Conservation (phyloP, 2,797 vertebrate genomes). For the Remorina albescens region DNA sequence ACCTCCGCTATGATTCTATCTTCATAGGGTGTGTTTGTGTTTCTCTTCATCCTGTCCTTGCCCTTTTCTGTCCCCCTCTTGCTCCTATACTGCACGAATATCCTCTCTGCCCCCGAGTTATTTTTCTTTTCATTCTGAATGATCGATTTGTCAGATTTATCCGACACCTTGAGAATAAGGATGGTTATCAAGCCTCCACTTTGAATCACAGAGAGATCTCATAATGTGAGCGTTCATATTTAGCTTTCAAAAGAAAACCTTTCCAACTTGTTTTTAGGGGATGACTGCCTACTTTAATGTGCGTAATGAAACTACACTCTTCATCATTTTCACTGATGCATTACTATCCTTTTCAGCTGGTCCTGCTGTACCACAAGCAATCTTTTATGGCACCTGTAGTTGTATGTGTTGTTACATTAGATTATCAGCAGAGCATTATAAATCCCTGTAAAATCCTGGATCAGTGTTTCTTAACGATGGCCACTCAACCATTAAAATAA, state of each 20-base stretch:
- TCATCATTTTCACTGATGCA: background rate
- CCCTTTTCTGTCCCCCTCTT: conserved; percentile 34
- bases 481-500: too few species aligned
- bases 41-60: conserved; percentile 51
- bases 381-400: background rate
- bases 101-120: conserved; percentile 52
- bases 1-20: conserved; percentile 69
- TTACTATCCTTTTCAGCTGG: background rate
- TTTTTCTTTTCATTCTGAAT: conserved; percentile 56
- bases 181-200: conserved; percentile 21
- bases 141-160: conserved; percentile 66
- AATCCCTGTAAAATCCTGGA: background rate
- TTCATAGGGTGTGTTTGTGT: conserved; percentile 52
- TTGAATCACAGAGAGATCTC: conserved; percentile 29
- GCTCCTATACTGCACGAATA: conserved; percentile 40
- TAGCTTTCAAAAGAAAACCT: conserved; percentile 21
- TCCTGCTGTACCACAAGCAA: background rate
- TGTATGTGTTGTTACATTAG: background rate
- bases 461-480: too few species aligned
- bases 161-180: conserved; percentile 50
- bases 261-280: conserved; percentile 10
- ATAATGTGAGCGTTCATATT: conserved; percentile 29
- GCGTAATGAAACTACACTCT: conserved; percentile 2
- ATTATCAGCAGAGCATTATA: background rate
- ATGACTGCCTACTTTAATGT: background rate